Percentiles rank a stretch among this genome's conserved stretches.
Conservation (phyloP, 2,797 vertebrate species). For the Peromyscus attwateri region DNA sequence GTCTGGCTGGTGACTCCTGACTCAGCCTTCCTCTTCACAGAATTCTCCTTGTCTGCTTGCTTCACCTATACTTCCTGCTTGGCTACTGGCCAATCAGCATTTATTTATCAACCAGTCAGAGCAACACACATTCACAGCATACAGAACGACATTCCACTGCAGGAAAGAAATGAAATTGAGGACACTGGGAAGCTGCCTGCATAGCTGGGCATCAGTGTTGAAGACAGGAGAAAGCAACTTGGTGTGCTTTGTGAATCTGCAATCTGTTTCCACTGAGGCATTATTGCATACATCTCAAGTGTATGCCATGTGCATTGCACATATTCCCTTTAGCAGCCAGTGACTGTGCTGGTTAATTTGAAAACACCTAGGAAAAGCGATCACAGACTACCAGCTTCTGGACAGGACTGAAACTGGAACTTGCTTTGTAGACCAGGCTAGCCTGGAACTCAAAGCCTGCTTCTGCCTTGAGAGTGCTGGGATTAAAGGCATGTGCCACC, state of each 20-base stretch:
- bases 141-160: too few species aligned
- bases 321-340: conserved; percentile 66
- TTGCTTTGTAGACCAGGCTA: neutral
- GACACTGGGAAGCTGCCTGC: neutral
- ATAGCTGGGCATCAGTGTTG: neutral
- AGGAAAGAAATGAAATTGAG: neutral
- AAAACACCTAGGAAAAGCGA: conserved; percentile 54
- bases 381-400: conserved; percentile 5
- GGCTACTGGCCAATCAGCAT: too few species aligned
- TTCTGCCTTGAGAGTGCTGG: neutral
- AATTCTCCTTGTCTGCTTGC: too few species aligned
- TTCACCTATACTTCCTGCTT: too few species aligned
- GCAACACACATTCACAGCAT: too few species aligned
- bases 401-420: neutral
- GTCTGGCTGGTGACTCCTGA: too few species aligned
- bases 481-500: neutral
- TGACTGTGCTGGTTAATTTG: conserved; percentile 51
- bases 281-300: conserved; percentile 41
- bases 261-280: conserved; percentile 66
- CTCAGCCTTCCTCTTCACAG: too few species aligned
- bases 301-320: conserved; percentile 44
- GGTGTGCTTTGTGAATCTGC: neutral
- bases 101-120: too few species aligned
- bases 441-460: neutral
- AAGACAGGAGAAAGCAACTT: neutral